Evolutionary conservation across 1,140 invertebrate genomes (phyloP).

Genomic region (Harlomillsia oculata): DNA sequence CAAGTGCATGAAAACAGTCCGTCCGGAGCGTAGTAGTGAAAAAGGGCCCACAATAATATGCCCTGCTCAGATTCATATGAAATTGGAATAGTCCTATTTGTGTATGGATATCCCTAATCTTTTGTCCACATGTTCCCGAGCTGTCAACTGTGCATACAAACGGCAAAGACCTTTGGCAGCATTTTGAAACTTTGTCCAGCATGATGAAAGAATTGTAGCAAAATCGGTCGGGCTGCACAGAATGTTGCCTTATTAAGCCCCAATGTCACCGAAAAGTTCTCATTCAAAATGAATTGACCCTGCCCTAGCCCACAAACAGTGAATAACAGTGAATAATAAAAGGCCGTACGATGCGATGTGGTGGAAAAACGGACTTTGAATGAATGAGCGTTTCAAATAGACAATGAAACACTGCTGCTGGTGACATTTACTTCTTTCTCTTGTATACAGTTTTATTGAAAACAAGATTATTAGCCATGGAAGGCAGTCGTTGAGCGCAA

Average conservation of each 20-base stretch:
- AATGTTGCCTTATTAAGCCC: not conserved
- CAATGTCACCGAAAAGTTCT: not conserved
- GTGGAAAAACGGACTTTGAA: too few species aligned
- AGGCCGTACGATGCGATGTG: too few species aligned
- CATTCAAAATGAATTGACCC: not conserved
- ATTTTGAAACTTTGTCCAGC: not conserved
- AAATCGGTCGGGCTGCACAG: not conserved
- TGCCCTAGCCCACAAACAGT: not conserved
- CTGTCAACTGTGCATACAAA: conserved; percentile 28
- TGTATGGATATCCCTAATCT: conserved; percentile 30
- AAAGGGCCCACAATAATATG: too few species aligned
- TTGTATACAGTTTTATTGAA: too few species aligned
- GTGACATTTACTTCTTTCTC: too few species aligned
- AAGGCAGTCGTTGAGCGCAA: too few species aligned
- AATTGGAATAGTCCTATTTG: conserved; percentile 32
- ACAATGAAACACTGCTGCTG: too few species aligned
- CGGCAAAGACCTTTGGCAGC: not conserved
- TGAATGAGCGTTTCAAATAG: too few species aligned
- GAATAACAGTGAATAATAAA: too few species aligned
- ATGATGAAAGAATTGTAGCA: not conserved
- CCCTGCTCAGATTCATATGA: too few species aligned
- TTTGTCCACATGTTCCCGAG: conserved; percentile 27
- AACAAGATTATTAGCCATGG: too few species aligned
- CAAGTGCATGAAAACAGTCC: too few species aligned
- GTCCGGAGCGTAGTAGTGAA: conserved; percentile 4